A percentile compares a stretch with the other conserved stretches of the same genome.
These are phyloP conservation scores for Nesoenas mayeri DNA, from an alignment of 2,113 vertebrate species.

Conservation along the genomic window DNA sequence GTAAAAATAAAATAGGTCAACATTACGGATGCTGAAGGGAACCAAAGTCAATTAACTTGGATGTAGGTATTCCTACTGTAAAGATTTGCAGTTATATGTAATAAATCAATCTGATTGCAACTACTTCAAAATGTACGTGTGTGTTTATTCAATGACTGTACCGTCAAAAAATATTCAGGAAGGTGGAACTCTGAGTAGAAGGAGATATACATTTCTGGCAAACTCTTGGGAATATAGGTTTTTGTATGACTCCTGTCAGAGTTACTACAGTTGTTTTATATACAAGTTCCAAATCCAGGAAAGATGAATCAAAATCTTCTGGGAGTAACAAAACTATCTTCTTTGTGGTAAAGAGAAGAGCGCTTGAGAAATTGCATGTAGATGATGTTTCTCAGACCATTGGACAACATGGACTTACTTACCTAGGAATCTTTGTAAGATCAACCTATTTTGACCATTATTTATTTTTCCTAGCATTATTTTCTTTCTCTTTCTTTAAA, in stretches of 20 bases:
- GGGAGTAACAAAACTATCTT: not conserved
- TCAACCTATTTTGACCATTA: not conserved
- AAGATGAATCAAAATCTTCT: not conserved
- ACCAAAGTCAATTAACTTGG: not conserved
- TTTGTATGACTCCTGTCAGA: not conserved
- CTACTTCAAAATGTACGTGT: not conserved
- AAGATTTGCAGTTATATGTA: not conserved
- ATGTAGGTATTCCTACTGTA: not conserved
- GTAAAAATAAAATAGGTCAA: not conserved
- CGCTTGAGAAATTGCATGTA: not conserved
- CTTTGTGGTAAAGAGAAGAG: not conserved
- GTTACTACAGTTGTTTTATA: not conserved
- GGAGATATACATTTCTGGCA: not conserved
- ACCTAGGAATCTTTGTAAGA: not conserved
- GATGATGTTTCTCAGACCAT: not conserved
- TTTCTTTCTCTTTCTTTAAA: not conserved
- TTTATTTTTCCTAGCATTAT: not conserved
- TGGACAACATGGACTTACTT: not conserved
- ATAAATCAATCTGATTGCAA: not conserved
- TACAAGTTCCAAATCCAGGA: not conserved
- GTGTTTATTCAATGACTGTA: not conserved
- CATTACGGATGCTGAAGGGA: not conserved
- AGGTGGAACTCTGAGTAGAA: not conserved
- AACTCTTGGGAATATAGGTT: not conserved
- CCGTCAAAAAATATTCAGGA: not conserved